phyloP scores from a whole-genome alignment of 2,888 invertebrate species.

The Charanyca ferruginea region DNA sequence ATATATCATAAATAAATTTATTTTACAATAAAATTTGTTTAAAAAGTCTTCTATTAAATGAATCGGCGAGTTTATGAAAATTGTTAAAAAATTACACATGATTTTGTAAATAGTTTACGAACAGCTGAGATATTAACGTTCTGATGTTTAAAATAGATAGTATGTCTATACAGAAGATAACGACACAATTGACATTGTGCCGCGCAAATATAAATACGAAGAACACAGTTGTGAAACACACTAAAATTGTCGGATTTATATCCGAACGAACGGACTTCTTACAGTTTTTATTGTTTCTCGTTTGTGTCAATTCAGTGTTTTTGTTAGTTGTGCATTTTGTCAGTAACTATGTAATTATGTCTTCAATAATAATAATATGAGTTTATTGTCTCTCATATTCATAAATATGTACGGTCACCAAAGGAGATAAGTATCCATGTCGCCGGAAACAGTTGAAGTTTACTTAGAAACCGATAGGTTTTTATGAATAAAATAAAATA shows the following conservation, averaged over 20 bases:
- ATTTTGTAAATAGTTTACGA: conserved; percentile 36
- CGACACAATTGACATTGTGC: conserved; percentile 31
- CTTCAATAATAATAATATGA: no score
- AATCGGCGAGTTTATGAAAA: background rate
- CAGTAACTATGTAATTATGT: no score
- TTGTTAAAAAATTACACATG: conserved; percentile 40
- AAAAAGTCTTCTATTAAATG: background rate
- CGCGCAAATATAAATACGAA: conserved; percentile 11
- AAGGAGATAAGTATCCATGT: no score
- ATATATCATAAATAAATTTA: background rate
- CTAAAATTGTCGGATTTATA: background rate
- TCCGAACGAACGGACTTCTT: background rate
- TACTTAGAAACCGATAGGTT: no score
- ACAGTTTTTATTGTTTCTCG: background rate
- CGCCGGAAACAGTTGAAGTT: no score
- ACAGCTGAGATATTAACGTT: conserved; percentile 23
- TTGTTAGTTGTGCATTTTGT: background rate
- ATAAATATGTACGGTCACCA: no score
- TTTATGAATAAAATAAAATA: no score
- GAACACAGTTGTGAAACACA: background rate
- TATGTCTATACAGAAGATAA: conserved; percentile 12
- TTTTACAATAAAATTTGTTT: background rate
- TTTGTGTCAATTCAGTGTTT: background rate
- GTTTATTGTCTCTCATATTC: no score
- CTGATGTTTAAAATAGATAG: conserved; percentile 26